Base-by-base conservation (phyloP, 2,113 vertebrate genomes). In the Pionites leucogaster region DNA sequence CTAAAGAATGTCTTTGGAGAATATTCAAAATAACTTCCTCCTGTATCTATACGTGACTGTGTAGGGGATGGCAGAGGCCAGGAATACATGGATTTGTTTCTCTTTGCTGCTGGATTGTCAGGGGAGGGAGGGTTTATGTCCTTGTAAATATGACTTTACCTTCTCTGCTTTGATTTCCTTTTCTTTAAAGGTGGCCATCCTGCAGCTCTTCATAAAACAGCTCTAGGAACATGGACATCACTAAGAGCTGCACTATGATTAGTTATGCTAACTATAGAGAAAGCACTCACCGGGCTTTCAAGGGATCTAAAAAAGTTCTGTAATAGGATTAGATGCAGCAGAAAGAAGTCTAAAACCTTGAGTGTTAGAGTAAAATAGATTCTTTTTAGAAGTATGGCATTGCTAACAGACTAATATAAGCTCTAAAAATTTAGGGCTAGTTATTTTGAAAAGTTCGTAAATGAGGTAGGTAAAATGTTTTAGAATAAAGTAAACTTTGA, bases 31-130 rank as follows among this genome's bases (percentile, higher is more conserved):
- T 53, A 71, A 71, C 16, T 35, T 3, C 31, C 17, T 75, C 13
- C 17, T 23, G 2, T 65, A 50, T 77, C 10, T 67, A 9, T 1
- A 1, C 2, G 0, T 67, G 47, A 46, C 29, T 88, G 33, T 3
- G 13, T 41, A 63, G 17, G 19, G 13, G 6, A 25, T 79, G 17
- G 29, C 82, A 76, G 31, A 76, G 42, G n/a, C 9, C 22, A 71
- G 50, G 81, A 59, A 28, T 17, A 49, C 4, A 6, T 41, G 22
- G 13, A 50, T 88, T 82, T 1, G 4, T 90, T 90, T 81, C 31
- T 85, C 17, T 82, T 92, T 88, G 63, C 47, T 41, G 11, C 11
- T 78, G 18, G 13, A 33, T 71, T 53, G 9, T 20, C 69, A 8
- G 19, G 20, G 8, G 8, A 15, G 13, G 4, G 12, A 2, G 0